phyloP scores from a whole-genome alignment of 2,888 invertebrate genomes.

The Drosophila lacicola region DNA sequence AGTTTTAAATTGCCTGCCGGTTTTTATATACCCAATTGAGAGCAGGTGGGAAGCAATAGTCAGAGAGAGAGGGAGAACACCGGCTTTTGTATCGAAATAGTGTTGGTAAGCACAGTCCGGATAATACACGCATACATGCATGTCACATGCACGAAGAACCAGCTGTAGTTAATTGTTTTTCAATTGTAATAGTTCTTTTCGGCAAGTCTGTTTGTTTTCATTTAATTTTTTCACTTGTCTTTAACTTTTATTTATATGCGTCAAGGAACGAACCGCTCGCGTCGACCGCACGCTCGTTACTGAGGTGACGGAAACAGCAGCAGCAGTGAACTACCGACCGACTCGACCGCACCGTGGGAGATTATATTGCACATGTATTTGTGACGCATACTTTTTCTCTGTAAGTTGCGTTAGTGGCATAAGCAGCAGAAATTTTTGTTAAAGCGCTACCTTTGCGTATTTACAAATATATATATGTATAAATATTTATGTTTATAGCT shows the following conservation, averaged over 20 bases:
- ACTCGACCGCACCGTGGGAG: constrained; percentile 30
- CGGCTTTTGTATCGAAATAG: constrained; percentile 40
- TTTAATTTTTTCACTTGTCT: constrained; percentile 7
- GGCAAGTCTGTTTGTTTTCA: constrained; percentile 45
- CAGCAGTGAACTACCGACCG: constrained; percentile 25
- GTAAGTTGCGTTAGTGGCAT: constrained; percentile 17
- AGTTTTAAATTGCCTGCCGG: constrained; percentile 36
- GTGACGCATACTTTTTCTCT: constrained; percentile 4
- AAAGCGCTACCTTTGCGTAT: constrained; percentile 41
- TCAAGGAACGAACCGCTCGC: constrained; percentile 48
- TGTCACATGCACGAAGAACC: constrained; percentile 15
- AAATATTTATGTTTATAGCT: constrained; percentile 17
- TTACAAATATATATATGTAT: constrained; percentile 7
- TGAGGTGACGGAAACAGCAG: constrained; percentile 26
- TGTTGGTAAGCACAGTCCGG: constrained; percentile 22
- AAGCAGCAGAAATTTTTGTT: constrained; percentile 25
- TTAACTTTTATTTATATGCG: neutral
- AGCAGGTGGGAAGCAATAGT: neutral
- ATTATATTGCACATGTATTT: constrained; percentile 16
- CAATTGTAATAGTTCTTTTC: constrained; percentile 26
- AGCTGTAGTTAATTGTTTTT: constrained; percentile 25
- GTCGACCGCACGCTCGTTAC: constrained; percentile 46
- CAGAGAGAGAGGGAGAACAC: constrained; percentile 16
- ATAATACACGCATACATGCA: constrained; percentile 1
- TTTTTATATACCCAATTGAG: constrained; percentile 50